Evolutionary conservation across 2,888 invertebrate species (phyloP), one percentile per base, ranked within the genome.

Genomic region (Stenchaetothrips biformis): DNA sequence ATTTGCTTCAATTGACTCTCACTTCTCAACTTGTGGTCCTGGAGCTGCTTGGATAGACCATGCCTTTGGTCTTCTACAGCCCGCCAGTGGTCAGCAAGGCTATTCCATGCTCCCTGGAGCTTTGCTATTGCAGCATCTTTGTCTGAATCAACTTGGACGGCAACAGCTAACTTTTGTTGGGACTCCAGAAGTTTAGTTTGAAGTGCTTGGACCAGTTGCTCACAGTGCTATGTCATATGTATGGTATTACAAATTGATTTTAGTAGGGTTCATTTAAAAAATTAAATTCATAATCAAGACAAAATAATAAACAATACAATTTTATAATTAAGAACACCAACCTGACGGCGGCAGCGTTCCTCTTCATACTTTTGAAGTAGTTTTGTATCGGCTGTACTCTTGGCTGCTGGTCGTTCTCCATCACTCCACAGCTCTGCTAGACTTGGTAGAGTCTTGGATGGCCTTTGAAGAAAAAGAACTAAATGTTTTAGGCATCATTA

Each of bases 151-250:
- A 95, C 92, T 86, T 92, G 90, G 7, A 94, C 86, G 0, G 95
- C 95, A 0, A 95, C 94, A 0, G 94, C 93, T 48, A 95, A 86
- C 84, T 92, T 92, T 85, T 95, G 93, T 85, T 95, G 93, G 83
- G 93, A 91, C 83, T 95, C 94, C 48, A 95, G 87, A 79, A 93
- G 87, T 83, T 92, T 91, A 83, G 90, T 90, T 85, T 95, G 95
- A 1, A 95, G 86, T 79, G 92, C 90, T 84, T 92, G 92, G 79
- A 95, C 94, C 83, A 93, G 88, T 81, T 91, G 89, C 87, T 95
- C 95, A 84, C 93, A 93, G 84, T 93, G 93, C 92, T 93, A 85
- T 81, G 78, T 84, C 83, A 81, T 62, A 77, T 81, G 81, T 79
- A 80, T 48, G 78, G 80, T n/a, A 80, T 48, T 78, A n/a, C 79